Conservation (phyloP, 2,113 vertebrate genomes). For the Campylomormyrus numenius region DNA sequence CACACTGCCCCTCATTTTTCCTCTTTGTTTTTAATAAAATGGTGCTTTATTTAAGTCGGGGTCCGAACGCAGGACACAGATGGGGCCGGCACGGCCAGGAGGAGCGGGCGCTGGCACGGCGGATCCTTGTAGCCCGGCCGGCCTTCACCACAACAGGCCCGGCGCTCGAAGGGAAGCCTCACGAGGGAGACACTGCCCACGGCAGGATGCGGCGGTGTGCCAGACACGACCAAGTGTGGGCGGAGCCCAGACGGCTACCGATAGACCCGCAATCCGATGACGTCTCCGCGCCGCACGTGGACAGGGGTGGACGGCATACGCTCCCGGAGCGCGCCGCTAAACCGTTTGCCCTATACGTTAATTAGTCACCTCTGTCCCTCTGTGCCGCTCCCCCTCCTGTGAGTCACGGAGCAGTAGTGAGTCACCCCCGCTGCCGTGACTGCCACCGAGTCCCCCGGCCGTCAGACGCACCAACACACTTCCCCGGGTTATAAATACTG, state of each 20-base stretch:
- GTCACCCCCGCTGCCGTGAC: slow-evolving; percentile 14
- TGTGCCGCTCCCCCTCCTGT: background rate
- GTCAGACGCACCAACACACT: slow-evolving; percentile 7
- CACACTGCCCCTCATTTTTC: background rate
- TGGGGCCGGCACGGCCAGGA: background rate
- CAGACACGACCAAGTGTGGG: background rate
- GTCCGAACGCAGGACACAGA: background rate
- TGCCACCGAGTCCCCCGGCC: background rate
- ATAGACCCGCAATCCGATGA: background rate
- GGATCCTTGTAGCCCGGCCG: background rate
- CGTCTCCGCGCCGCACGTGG: background rate
- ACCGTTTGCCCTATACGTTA: background rate
- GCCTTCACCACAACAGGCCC: background rate
- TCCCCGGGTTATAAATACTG: slow-evolving; percentile 15
- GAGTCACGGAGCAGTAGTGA: slow-evolving; percentile 22
- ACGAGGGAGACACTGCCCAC: background rate
- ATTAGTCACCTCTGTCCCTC: slow-evolving; percentile 12
- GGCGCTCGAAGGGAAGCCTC: background rate
- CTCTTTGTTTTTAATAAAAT: background rate
- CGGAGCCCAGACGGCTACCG: background rate
- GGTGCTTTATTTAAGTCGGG: background rate
- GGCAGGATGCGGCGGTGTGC: background rate
- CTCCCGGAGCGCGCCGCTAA: background rate
- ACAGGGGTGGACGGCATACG: background rate
- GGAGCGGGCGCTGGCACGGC: background rate